These are phyloP conservation scores for Lasiurus borealis DNA, from an alignment of 2,113 vertebrate genomes.

Conservation along the genomic window DNA sequence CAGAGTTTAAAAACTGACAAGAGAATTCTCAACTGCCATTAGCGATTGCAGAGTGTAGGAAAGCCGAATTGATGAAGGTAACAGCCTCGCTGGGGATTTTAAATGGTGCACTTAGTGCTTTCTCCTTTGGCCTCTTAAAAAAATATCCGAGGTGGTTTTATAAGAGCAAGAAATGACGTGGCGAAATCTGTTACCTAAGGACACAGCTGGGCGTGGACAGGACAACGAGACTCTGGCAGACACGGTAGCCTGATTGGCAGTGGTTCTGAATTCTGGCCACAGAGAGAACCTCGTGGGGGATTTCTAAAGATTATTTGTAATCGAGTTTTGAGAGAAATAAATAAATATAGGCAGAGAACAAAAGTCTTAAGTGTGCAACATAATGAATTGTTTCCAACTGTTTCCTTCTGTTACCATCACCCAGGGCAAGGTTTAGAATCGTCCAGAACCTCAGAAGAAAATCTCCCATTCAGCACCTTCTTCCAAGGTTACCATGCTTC, in stretches of 20 bases:
- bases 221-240: background rate
- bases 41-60: slow-evolving; percentile 6
- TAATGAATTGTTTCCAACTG: background rate
- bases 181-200: background rate
- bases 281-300: background rate
- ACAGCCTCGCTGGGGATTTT: slow-evolving; percentile 42
- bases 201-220: background rate
- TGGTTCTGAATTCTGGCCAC: background rate
- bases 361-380: slow-evolving; percentile 16
- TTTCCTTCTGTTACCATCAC: background rate
- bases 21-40: background rate
- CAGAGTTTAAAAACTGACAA: slow-evolving; percentile 11
- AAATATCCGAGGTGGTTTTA: slow-evolving; percentile 5
- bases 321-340: slow-evolving; percentile 7
- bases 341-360: background rate
- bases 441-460: background rate
- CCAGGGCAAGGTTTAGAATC: background rate
- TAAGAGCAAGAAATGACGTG: background rate
- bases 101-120: slow-evolving; percentile 41
- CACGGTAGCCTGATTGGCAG: background rate
- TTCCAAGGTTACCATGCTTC: background rate
- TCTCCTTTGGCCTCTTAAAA: slow-evolving; percentile 12
- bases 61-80: slow-evolving; percentile 58
- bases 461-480: background rate
- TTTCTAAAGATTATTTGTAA: slow-evolving; percentile 31